Percentiles rank a stretch among this genome's conserved stretches.
phyloP scores from a whole-genome alignment of 2,113 vertebrate genomes.

The Rattus norvegicus region GRCr8 NC_086022.1:16046501-16047000 shows the following conservation, averaged over 20 bases:
- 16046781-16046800: slow-evolving; percentile 70
- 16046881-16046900: slow-evolving; percentile 81
- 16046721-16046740: slow-evolving; percentile 65
- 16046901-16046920: slow-evolving; percentile 61
- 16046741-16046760: slow-evolving; percentile 77
- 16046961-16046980: slow-evolving; percentile 47
- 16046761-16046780: slow-evolving; percentile 57
- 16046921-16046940: slow-evolving; percentile 56
- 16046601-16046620: slow-evolving; percentile 67
- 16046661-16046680: slow-evolving; percentile 69
- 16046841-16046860: slow-evolving; percentile 69
- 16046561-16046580: slow-evolving; percentile 79
- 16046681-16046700: slow-evolving; percentile 73
- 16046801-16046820: slow-evolving; percentile 82
- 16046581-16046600: slow-evolving; percentile 70
- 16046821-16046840: slow-evolving; percentile 74
- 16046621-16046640: slow-evolving; percentile 67
- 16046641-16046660: slow-evolving; percentile 82
- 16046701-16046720: slow-evolving; percentile 73
- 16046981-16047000: slow-evolving; percentile 8
- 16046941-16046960: slow-evolving; percentile 67
- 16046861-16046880: slow-evolving; percentile 83
- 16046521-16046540: slow-evolving; percentile 80
- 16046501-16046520: slow-evolving; percentile 57
- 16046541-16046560: slow-evolving; percentile 85